Evolutionary conservation across 2,888 invertebrate genomes (phyloP), one percentile per base, ranked within the genome.

Genomic region (Lycophotia porphyrea): DNA sequence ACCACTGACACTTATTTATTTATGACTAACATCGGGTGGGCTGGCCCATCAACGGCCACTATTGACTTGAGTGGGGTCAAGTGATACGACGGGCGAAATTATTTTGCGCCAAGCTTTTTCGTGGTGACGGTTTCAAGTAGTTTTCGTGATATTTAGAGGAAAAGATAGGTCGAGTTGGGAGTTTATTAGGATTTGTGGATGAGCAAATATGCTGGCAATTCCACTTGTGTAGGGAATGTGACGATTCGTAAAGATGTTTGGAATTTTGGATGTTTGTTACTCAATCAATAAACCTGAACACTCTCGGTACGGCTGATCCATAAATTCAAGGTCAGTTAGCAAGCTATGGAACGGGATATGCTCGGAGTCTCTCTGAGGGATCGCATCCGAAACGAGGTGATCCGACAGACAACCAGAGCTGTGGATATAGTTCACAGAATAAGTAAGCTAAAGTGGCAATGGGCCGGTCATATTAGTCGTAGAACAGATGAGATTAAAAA

Each of bases 1-100:
- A n/a, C n/a, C n/a, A n/a, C n/a, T n/a, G n/a, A n/a, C 89, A 90
- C 88, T 91, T 90, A 90, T 91, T 91, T 92, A 92, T 92, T 92
- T 92, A 92, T 89, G 85, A 83, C 84, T 82, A 81, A 87, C 89
- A 90, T 89, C 71, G 87, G 74, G 75, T 81, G 87, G 88, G 91
- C 64, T 82, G 85, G 80, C 82, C 84, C 85, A 85, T 88, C 89
- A 88, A 87, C 87, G 85, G 85, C 81, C 85, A 82, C 91, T 87
- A 91, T 91, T 87, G 88, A 89, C 88, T 90, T 87, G 89, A 90
- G 90, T 87, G 90, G 87, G 92, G 92, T 93, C 92, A 91, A 92
- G 90, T 87, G 88, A 84, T 84, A 85, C 80, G 87, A 82, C 86
- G 88, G 85, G 78, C 47, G 71, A 90, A 89, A 89, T 91, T 89